Evolutionary conservation across 1,140 invertebrate genomes (phyloP), one percentile per base, ranked within the genome.

Genomic region (Drosophila fuyamai): DNA sequence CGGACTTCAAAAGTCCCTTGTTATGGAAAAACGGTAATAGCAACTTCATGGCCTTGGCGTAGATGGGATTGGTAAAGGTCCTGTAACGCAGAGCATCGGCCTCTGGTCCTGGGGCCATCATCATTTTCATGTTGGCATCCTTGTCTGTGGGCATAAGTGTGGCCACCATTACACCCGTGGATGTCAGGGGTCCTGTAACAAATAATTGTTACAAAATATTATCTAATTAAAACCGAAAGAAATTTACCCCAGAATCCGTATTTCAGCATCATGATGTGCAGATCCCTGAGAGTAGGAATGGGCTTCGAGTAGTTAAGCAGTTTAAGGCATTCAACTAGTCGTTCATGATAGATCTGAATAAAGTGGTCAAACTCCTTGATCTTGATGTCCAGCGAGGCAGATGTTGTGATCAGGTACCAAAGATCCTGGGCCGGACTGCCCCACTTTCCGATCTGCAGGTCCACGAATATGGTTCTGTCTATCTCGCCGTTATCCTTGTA

Each of bases 401-500:
- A 91, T 3, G 83, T 70, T 2, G 51, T 58, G 27, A 91, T 77
- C 36, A 91, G 13, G 51, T 85, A 90, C 77, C 78, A 90, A 4
- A 91, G 65, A 41, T 91, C 89, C 14, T 84, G 75, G 3, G 83
- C 80, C 16, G 86, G 86, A 13, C 47, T 44, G 13, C 89, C 89
- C 81, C 81, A 91, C 71, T 81, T 90, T 16, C 70, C 47, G 0
- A 88, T 43, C 58, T 91, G 89, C 10, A 85, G 67, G 12, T 91
- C 89, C 12, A 91, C 83, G 14, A 91, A 80, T 2, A 80, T 27
- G 0, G 74, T 71, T 9, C 58, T 38, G 74, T 86, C 76, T 0
- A 86, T 81, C 75, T 94, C 93, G 0, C 89, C 92, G 3, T 78
- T 51, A 0, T 67, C 76, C 9, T 85, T 76, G 63, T 93, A 92